Base-by-base conservation (phyloP, 2,113 vertebrate genomes). In the Arothron firmamentum region DNA sequence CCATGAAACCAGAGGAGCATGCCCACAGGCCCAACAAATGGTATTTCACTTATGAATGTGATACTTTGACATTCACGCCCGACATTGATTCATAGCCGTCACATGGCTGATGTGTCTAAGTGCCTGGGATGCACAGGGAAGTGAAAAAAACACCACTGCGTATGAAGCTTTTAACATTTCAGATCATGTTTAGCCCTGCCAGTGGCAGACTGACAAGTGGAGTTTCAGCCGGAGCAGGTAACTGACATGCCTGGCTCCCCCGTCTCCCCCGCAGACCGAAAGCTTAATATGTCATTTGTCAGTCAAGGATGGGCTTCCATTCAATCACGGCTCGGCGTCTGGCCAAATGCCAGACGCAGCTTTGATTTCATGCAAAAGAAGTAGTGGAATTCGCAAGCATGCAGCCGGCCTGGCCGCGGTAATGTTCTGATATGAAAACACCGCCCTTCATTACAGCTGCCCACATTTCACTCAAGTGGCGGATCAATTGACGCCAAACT, bases 231-330 rank as follows among this genome's bases (percentile, higher is more conserved):
- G 81, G 74, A 87, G 88, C 86, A 88, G 88, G 88, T 91, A 90
- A 90, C 88, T 90, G 90, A 90, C 89, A 88, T 90, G 80, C 77
- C 85, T 83, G 76, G 74, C 81, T 76, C 66, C 79, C 62, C 78
- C 13, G 13, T 11, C 43, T 14, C 1, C 43, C 79, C 75, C 43
- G 79, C 88, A 78, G 83, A 88, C 88, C 78, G 89, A 89, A 91
- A 90, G 88, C 89, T 88, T 90, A 91, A 92, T 92, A 87, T 88
- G 89, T 90, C 83, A 90, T 89, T 90, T 90, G 88, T 90, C 89
- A 89, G 89, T 91, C 87, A 90, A 81, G 86, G 89, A 88, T 88
- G 85, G 83, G 76, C 86, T 87, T 90, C 89, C 88, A 86, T 87
- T 92, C 89, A 88, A 84, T 89, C 87, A 85, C 75, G 79, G 71